Base-by-base conservation (phyloP, 2,113 vertebrate species). In the Rafetus swinhoei region DNA sequence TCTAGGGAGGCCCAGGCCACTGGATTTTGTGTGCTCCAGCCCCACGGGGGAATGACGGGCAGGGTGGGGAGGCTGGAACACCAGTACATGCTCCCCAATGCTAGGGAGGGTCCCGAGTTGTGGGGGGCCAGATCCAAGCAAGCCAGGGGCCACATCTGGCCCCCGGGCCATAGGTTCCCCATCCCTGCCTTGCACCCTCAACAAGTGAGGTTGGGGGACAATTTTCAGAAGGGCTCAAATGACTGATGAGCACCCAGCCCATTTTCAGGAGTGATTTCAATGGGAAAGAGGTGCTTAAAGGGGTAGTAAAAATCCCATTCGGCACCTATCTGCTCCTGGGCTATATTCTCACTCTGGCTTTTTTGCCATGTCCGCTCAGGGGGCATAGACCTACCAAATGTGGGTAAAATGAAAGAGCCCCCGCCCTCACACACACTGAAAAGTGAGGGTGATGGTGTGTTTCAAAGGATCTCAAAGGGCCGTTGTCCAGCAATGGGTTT, bases 171-270 rank as follows among this genome's bases (percentile, higher is more conserved):
- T 45, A 45, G 45, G 45, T 45, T 45, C 45, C 45, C 45, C 45
- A 6, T 45, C 45, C 45, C 45, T 45, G 45, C 45, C 45, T 45
- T 45, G 45, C 45, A 45, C 5, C 45, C 45, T 45, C 45, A 45
- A 45, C 45, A 45, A 6, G 45, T 45, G 45, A 45, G 45, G 45
- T 45, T 45, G 45, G 2, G 39, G 87, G 86, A 22, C 54, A 92
- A 29, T 93, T 87, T 45, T 53, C 62, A 89, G 95, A 65, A 22
- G n/a, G 19, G 15, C 45, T 72, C 59, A 53, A 90, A 81, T 82
- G 29, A 16, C 35, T 86, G 57, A 56, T 10, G 9, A 62, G 10
- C 69, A 84, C 29, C 50, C 2, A 5, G 0, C 0, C 6, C 45
- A 32, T 45, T 89, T 85, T 57, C 81, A 80, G 77, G 85, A 55